Conservation (phyloP, 2,888 invertebrate genomes). For the Melanotus villosus region DNA sequence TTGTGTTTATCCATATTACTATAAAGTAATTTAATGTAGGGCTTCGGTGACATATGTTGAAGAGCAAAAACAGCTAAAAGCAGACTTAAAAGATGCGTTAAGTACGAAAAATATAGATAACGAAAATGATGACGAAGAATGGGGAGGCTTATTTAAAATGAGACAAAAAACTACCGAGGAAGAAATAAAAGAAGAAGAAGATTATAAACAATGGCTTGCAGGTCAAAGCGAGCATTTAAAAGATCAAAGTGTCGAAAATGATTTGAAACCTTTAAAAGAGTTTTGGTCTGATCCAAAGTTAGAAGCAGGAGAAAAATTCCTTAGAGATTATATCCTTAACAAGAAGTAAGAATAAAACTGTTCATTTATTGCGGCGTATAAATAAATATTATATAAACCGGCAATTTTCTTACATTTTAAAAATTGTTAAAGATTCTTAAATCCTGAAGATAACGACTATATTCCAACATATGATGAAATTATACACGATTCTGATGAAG, state of each 20-base stretch:
- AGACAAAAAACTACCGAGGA: constrained; percentile 72
- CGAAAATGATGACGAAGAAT: constrained; percentile 69
- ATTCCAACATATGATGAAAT: constrained; percentile 79
- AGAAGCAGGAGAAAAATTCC: constrained; percentile 88
- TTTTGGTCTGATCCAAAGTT: constrained; percentile 89
- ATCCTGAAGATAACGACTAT: constrained; percentile 68
- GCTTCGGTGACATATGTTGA: constrained; percentile 74
- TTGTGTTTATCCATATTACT: too few relatives aligned
- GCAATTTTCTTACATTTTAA: too few relatives aligned
- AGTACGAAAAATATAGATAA: constrained; percentile 69
- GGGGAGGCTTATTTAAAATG: constrained; percentile 72
- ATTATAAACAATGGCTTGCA: constrained; percentile 85
- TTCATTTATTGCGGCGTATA: too few relatives aligned
- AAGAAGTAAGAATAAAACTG: constrained; percentile 73
- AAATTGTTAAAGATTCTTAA: constrained; percentile 72
- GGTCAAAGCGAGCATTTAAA: constrained; percentile 78
- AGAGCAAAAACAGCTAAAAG: constrained; percentile 78
- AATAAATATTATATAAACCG: too few relatives aligned
- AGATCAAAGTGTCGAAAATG: constrained; percentile 73
- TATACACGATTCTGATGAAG: constrained; percentile 73
- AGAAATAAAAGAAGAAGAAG: constrained; percentile 71
- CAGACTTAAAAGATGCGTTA: constrained; percentile 74
- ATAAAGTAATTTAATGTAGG: not conserved
- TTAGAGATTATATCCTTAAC: constrained; percentile 93
- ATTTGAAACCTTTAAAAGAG: constrained; percentile 82